Conservation (phyloP, 2,113 vertebrate genomes). For the Scomber japonicus region DNA sequence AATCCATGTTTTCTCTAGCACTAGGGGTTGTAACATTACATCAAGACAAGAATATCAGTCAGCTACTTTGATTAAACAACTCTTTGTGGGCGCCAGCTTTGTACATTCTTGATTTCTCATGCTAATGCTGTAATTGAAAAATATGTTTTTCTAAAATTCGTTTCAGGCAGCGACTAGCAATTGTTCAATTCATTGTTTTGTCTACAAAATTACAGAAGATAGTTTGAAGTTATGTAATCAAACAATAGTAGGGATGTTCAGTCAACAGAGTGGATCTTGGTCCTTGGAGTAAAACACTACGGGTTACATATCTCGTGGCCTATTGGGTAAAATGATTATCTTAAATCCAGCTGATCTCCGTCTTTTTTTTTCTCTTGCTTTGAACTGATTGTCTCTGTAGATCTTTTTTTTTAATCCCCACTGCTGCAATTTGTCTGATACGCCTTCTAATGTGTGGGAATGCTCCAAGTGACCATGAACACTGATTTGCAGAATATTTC, state of each 20-base stretch:
- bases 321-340: background rate
- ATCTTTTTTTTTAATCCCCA: constrained; percentile 37
- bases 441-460: constrained; percentile 48
- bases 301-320: background rate
- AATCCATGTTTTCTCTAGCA: background rate
- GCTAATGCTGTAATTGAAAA: background rate
- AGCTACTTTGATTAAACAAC: no score
- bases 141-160: constrained; percentile 21
- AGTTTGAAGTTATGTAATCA: background rate
- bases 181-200: background rate
- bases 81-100: no score
- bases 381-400: constrained; percentile 40
- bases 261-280: background rate
- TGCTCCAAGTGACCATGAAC: constrained; percentile 53
- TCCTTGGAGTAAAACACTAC: background rate
- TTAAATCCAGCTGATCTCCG: background rate
- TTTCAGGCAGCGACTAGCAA: background rate
- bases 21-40: background rate
- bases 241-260: background rate
- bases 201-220: background rate
- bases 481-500: constrained; percentile 68
- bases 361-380: constrained; percentile 29
- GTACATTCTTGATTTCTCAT: no score
- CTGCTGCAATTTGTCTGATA: constrained; percentile 35
- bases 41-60: no score